Evolutionary conservation across 2,113 vertebrate species (phyloP).

Genomic region (Gallinago paraguaiae): DNA sequence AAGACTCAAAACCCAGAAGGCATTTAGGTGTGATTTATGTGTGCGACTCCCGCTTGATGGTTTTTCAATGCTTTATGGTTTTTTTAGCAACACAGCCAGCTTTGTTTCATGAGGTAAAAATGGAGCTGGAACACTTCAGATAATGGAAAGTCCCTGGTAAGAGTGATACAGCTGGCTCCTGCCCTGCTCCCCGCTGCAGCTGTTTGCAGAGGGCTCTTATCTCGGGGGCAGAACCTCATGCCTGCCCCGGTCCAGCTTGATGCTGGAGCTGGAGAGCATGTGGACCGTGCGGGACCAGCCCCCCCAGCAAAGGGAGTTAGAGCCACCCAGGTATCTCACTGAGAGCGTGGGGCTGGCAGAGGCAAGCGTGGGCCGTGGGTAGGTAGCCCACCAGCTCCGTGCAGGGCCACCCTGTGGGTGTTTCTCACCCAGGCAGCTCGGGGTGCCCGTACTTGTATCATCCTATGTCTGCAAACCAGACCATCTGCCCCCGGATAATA

Average conservation of each 20-base stretch:
- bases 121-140: constrained; percentile 21
- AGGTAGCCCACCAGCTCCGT: rapidly evolving
- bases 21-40: constrained; percentile 38
- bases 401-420: rapidly evolving
- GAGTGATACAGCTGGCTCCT: not conserved
- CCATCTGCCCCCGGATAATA: not conserved
- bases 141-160: constrained; percentile 66
- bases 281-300: not conserved
- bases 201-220: constrained; percentile 2
- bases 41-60: constrained; percentile 1
- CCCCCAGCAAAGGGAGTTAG: not conserved
- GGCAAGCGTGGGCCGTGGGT: rapidly evolving
- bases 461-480: not conserved
- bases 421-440: not conserved
- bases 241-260: not conserved
- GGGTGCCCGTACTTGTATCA: not conserved
- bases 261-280: not conserved
- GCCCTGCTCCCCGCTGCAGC: not conserved
- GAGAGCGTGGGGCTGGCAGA: not conserved
- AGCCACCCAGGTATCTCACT: not conserved
- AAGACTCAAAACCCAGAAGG: constrained; percentile 15
- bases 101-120: constrained; percentile 60
- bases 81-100: constrained; percentile 28
- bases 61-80: not conserved
- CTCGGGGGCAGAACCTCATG: not conserved